These are phyloP conservation scores for Heptranchias perlo DNA, from an alignment of 2,113 vertebrate species.

Conservation along the genomic window DNA sequence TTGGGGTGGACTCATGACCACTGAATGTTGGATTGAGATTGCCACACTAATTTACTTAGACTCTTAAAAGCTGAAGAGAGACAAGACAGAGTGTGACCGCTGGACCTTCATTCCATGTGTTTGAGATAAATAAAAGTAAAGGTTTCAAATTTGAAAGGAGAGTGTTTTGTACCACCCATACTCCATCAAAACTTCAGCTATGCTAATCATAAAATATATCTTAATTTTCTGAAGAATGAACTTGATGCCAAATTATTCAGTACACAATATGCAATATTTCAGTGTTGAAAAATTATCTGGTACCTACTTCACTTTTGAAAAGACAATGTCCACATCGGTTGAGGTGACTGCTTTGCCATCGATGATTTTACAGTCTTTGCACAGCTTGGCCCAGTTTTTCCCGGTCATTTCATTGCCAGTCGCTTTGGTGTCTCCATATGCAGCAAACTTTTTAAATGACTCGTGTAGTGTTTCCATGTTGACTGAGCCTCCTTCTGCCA, in stretches of 20 bases:
- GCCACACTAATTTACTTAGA: neutral
- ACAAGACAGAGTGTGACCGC: neutral
- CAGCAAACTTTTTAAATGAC: constrained; percentile 82
- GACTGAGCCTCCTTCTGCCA: constrained; percentile 20
- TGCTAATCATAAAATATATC: neutral
- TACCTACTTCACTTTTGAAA: constrained; percentile 95
- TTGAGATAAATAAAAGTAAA: neutral
- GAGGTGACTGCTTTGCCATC: constrained; percentile 76
- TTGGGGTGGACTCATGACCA: neutral
- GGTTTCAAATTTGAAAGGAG: neutral
- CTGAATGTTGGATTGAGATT: neutral
- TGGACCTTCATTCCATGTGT: neutral
- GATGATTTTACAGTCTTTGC: constrained; percentile 88
- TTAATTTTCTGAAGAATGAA: neutral
- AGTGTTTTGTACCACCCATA: neutral
- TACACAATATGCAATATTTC: neutral
- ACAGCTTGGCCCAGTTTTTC: constrained; percentile 96
- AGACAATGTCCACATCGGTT: constrained; percentile 90
- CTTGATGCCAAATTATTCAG: neutral
- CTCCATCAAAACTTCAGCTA: neutral
- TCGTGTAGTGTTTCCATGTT: constrained; percentile 66
- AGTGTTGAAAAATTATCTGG: neutral
- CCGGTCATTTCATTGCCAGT: constrained; percentile 84
- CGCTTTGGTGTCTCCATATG: constrained; percentile 86
- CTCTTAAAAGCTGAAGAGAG: neutral